Evolutionary conservation across 2,888 invertebrate species (phyloP).

Genomic region (Allacma fusca): DNA sequence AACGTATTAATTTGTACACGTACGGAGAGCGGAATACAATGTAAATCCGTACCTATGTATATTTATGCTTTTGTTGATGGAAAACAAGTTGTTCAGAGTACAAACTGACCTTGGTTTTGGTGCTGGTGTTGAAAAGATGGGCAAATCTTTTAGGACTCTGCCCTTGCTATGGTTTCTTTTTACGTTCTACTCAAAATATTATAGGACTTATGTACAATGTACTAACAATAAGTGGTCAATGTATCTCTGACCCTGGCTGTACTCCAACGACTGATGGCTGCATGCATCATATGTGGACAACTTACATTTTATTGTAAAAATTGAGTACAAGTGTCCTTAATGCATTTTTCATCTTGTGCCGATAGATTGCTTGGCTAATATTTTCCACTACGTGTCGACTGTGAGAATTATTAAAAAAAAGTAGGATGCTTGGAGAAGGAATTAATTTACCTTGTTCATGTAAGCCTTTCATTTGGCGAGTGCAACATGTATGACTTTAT

Average conservation of each 20-base stretch:
- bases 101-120: neutral
- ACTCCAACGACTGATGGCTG: no score
- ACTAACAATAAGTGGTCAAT: no score
- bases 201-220: no score
- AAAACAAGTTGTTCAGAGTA: neutral
- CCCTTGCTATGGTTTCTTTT: neutral
- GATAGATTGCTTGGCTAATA: no score
- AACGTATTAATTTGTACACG: neutral
- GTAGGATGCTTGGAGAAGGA: neutral
- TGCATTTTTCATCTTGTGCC: no score
- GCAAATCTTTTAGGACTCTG: neutral
- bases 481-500: neutral
- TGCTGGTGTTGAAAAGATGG: neutral
- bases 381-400: no score
- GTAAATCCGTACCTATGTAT: neutral
- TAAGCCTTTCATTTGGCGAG: neutral
- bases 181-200: no score
- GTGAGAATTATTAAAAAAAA: no score
- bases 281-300: no score
- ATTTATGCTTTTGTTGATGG: neutral
- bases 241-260: no score
- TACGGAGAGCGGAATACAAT: neutral
- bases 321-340: no score
- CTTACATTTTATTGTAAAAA: no score
- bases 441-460: neutral